These are phyloP conservation scores for Isotomurus palustris DNA, from an alignment of 2,888 invertebrate species.

Conservation along the genomic window DNA sequence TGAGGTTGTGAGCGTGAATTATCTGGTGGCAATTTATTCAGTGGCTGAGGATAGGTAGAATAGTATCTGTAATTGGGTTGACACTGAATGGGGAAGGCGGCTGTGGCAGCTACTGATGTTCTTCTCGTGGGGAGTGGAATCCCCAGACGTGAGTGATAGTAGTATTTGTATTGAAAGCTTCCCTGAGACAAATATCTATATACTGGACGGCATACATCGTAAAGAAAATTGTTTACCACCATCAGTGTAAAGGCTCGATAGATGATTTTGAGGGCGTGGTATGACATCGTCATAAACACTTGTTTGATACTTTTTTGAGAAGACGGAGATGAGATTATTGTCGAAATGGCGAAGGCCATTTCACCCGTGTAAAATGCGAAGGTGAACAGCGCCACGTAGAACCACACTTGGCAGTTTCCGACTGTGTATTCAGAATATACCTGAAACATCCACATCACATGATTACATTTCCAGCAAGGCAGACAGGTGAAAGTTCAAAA, in stretches of 20 bases:
- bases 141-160: conserved; percentile 32
- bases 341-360: conserved; percentile 34
- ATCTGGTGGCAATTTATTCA: neutral
- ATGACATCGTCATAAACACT: conserved; percentile 29
- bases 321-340: conserved; percentile 16
- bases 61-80: conserved; percentile 28
- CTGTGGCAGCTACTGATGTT: conserved; percentile 21
- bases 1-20: no score
- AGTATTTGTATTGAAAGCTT: conserved; percentile 36
- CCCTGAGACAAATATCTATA: conserved; percentile 38
- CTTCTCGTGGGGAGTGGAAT: conserved; percentile 27
- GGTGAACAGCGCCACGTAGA: conserved; percentile 39
- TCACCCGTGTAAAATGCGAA: conserved; percentile 39
- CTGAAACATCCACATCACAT: conserved; percentile 16
- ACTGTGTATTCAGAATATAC: conserved; percentile 36
- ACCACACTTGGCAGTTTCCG: conserved; percentile 41
- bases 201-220: conserved; percentile 39
- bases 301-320: conserved; percentile 29
- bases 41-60: conserved; percentile 34
- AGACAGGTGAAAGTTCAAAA: conserved; percentile 3
- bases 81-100: conserved; percentile 21
- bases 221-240: conserved; percentile 39
- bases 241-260: conserved; percentile 36
- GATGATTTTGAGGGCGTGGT: conserved; percentile 37
- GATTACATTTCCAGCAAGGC: neutral